These are phyloP conservation scores for Bombycilla garrulus DNA, from an alignment of 2,113 vertebrate species.

Conservation along the genomic window DNA sequence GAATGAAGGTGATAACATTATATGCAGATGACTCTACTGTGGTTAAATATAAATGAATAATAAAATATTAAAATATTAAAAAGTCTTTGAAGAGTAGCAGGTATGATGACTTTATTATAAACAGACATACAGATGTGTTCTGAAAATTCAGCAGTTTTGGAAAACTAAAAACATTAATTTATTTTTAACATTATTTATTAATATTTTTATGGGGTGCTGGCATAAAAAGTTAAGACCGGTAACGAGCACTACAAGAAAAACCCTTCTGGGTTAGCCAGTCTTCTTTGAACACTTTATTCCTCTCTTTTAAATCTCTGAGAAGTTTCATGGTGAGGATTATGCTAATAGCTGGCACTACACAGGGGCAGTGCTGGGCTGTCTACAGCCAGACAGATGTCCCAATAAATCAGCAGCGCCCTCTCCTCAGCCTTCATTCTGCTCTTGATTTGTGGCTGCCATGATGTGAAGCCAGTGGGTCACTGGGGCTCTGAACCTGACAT, in stretches of 20 bases:
- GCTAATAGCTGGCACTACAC: conserved; percentile 19
- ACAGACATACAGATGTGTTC: conserved; percentile 14
- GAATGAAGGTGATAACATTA: not conserved
- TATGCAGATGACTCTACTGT: not conserved
- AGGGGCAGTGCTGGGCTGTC: conserved; percentile 25
- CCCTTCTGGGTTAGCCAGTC: not conserved
- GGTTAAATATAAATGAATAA: conserved; percentile 37
- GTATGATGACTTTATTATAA: conserved; percentile 1
- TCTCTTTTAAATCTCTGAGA: not conserved
- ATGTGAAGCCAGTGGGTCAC: conserved; percentile 51
- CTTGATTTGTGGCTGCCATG: conserved; percentile 62
- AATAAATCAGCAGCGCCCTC: conserved; percentile 60
- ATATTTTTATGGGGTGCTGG: not conserved
- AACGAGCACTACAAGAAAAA: not conserved
- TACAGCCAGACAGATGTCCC: conserved; percentile 60
- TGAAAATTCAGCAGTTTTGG: not conserved
- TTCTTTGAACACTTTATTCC: conserved; percentile 47
- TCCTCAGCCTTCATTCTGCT: conserved; percentile 63
- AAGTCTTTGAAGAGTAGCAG: conserved; percentile 7
- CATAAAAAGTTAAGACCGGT: not conserved
- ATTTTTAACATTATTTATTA: not conserved
- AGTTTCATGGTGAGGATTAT: conserved; percentile 47
- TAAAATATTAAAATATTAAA: conserved; percentile 14
- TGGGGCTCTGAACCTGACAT: conserved; percentile 62
- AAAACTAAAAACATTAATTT: not conserved